Base-by-base conservation (phyloP, 2,888 invertebrate species). In the Drosophila melanocephala region DNA sequence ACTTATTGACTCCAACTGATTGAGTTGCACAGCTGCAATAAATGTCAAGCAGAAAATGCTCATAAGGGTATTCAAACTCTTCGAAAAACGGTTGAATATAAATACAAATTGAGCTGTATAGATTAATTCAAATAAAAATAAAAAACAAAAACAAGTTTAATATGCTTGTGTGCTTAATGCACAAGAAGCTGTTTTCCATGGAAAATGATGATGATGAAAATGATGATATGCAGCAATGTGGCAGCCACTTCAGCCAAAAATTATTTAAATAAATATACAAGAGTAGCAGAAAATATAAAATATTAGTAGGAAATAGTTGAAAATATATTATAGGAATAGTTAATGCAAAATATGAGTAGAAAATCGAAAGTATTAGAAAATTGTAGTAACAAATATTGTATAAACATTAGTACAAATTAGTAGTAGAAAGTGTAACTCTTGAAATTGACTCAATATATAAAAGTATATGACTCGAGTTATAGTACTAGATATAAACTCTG, bases 21-120 rank as follows among this genome's bases (percentile, higher is more conserved):
- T 61, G 42, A 60, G 75, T 64, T 62, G 80, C 53, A 62, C 61
- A 62, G 60, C 51, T 72, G 72, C 30, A 16, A 28, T 22, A 73
- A 71, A 42, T 61, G 37, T 72, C 44, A 53, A 47, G 30, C 37
- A 28, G 16, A 28, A 33, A 47, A 9, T 26, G 16, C 16, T 26
- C 9, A 16, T 16, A 47, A 16, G 47, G n/a, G 7, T 57, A 28
- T 55, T 55, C 33, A 7, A 32, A 47, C 26, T 47, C 1, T 26
- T 47, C 16, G 16, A 16, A 47, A 47, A 47, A 16, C 9, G 1
- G 26, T 47, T 26, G 16, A 47, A 16, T 9, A 47, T 26, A 26
- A 9, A 47, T 16, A 26, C 5, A 26, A 47, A 47, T 5, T 47
- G 14, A 22, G 22, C 19, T 39, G 4, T 19, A 4, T 19, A 4